phyloP scores from a whole-genome alignment of 2,113 vertebrate species.

The Varanus komodoensis region DNA sequence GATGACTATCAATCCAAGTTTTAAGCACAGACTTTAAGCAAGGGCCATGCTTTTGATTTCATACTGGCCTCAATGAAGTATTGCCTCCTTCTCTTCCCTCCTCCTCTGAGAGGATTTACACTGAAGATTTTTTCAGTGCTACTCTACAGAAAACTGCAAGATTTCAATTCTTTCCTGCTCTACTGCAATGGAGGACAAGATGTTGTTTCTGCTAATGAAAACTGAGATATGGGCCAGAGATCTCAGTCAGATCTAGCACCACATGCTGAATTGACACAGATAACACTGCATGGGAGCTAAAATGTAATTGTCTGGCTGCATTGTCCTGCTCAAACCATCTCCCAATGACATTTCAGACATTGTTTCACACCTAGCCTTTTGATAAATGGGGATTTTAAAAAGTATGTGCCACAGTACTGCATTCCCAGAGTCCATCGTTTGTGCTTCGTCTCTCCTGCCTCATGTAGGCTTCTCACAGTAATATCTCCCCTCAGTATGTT shows the following conservation, averaged over 20 bases:
- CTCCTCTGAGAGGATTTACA: no score
- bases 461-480: not conserved
- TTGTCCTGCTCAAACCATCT: not conserved
- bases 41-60: not conserved
- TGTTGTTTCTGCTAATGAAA: no score
- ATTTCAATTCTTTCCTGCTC: not conserved
- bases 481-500: not conserved
- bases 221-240: not conserved
- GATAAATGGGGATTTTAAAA: not conserved
- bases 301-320: not conserved
- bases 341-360: not conserved
- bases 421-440: not conserved
- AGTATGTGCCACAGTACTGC: not conserved
- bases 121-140: not conserved
- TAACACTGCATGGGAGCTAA: not conserved
- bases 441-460: not conserved
- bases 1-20: not conserved
- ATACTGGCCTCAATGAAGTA: no score
- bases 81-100: not conserved
- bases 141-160: not conserved
- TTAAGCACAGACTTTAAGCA: not conserved
- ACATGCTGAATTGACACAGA: not conserved
- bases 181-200: no score
- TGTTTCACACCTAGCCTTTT: not conserved
- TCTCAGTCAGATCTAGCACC: not conserved